These are phyloP conservation scores for Salpingus planirostris DNA, from an alignment of 2,888 invertebrate genomes.

Conservation along the genomic window DNA sequence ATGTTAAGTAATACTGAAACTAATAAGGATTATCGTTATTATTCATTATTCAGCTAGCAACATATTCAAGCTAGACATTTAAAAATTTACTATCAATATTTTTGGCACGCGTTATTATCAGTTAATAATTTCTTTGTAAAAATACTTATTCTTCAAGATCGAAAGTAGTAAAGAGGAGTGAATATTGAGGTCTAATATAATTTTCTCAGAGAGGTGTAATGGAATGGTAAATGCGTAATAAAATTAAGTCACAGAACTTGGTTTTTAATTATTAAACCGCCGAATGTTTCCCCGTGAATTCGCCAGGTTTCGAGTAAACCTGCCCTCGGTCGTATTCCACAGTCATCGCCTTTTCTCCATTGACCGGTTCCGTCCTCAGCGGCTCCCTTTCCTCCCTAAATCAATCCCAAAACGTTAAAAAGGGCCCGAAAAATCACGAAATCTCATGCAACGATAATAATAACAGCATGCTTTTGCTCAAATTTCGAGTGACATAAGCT, in stretches of 20 bases:
- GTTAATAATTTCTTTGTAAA: not conserved
- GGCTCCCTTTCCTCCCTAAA: conserved; percentile 75
- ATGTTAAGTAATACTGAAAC: too few relatives aligned
- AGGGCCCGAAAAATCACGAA: not conserved
- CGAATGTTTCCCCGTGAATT: conserved; percentile 83
- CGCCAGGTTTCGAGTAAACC: conserved; percentile 74
- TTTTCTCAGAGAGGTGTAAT: too few relatives aligned
- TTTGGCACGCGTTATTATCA: conserved; percentile 8
- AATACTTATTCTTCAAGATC: too few relatives aligned
- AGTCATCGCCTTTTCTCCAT: conserved; percentile 63
- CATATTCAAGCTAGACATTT: too few relatives aligned
- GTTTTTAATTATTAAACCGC: conserved; percentile 73
- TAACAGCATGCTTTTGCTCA: conserved; percentile 11
- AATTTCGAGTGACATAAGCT: conserved; percentile 4
- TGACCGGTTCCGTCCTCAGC: conserved; percentile 53
- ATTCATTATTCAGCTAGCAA: too few relatives aligned
- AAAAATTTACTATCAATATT: too few relatives aligned
- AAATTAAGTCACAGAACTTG: too few relatives aligned
- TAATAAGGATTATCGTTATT: too few relatives aligned
- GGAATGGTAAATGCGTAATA: not conserved
- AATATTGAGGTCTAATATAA: too few relatives aligned
- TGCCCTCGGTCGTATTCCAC: conserved; percentile 76
- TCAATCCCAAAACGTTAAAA: not conserved
- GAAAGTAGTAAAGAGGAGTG: too few relatives aligned
- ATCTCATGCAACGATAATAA: not conserved